Conservation (phyloP, 2,888 invertebrate species). For the Thyatira batis region DNA sequence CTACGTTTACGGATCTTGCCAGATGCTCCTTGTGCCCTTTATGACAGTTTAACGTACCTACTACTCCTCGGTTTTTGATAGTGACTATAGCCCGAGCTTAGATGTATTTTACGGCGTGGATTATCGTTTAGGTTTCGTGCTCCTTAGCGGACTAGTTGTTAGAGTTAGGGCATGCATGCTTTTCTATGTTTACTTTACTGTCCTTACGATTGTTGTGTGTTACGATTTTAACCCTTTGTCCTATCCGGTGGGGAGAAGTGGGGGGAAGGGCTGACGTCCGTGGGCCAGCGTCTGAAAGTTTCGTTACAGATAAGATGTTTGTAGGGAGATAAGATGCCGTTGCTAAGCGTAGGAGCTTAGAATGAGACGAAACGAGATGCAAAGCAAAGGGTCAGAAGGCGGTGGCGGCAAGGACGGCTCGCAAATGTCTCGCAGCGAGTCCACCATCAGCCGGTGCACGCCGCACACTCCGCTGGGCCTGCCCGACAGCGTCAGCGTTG, state of each 20-base stretch:
- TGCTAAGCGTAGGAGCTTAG: slow-evolving; percentile 69
- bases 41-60: slow-evolving; percentile 35
- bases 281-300: slow-evolving; percentile 56
- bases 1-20: slow-evolving; percentile 17
- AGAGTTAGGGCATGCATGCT: slow-evolving; percentile 77
- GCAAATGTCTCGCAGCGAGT: slow-evolving; percentile 88
- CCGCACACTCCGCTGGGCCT: slow-evolving; percentile 76
- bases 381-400: slow-evolving; percentile 62
- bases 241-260: slow-evolving; percentile 42
- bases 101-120: slow-evolving; percentile 54
- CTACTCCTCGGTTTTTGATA: slow-evolving; percentile 40
- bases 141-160: slow-evolving; percentile 67
- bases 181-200: slow-evolving; percentile 62
- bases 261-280: slow-evolving; percentile 25
- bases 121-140: slow-evolving; percentile 47
- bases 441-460: slow-evolving; percentile 84
- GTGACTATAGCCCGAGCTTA: slow-evolving; percentile 62
- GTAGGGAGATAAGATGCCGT: slow-evolving; percentile 74
- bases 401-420: slow-evolving; percentile 66
- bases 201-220: slow-evolving; percentile 68
- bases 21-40: slow-evolving; percentile 34
- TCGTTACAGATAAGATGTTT: slow-evolving; percentile 73
- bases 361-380: slow-evolving; percentile 74
- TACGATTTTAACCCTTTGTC: slow-evolving; percentile 54
- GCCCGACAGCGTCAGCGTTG: slow-evolving; percentile 91